Percentiles rank a stretch among this genome's conserved stretches.
Conservation (phyloP, 92 coral and sea anemone species). For the Phenganax subtilis region DNA sequence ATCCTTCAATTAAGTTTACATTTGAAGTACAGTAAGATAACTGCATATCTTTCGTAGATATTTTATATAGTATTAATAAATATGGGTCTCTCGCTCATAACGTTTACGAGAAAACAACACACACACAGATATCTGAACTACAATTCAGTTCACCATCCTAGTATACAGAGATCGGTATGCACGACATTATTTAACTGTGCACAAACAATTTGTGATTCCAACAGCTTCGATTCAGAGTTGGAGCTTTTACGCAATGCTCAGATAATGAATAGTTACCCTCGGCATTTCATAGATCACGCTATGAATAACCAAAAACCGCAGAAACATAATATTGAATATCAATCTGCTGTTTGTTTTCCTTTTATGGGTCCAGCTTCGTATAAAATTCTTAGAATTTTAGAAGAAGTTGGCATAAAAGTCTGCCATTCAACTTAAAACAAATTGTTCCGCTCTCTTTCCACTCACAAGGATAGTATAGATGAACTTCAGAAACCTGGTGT, state of each 20-base stretch:
- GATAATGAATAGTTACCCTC: background rate
- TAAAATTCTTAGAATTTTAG: no score
- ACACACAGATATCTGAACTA: slow-evolving; percentile 33
- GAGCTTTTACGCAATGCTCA: background rate
- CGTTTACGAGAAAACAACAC: slow-evolving; percentile 30
- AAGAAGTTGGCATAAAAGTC: no score
- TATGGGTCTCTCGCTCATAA: background rate
- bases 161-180: slow-evolving; percentile 21
- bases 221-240: background rate
- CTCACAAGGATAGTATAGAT: no score
- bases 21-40: no score
- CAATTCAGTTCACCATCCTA: slow-evolving; percentile 32
- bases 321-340: background rate
- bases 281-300: background rate
- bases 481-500: no score
- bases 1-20: no score
- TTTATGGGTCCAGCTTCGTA: background rate
- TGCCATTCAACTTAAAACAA: no score
- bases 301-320: background rate
- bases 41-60: no score
- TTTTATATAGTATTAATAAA: no score
- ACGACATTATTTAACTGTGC: slow-evolving; percentile 15
- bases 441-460: no score
- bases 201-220: background rate
- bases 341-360: background rate